Conservation (phyloP, 2,797 vertebrate genomes). For the Eospalax fontanierii region DNA sequence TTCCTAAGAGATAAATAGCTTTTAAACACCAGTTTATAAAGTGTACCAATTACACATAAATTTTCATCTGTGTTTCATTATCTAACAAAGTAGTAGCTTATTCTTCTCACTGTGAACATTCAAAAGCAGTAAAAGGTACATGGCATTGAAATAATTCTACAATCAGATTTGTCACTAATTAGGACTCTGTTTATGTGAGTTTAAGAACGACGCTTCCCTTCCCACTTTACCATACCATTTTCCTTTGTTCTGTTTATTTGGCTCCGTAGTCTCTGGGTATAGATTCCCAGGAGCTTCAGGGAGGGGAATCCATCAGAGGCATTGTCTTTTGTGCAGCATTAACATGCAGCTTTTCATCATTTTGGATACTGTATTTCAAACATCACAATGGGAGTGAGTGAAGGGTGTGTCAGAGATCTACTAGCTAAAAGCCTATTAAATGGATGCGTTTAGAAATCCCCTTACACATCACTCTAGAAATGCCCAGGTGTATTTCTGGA, state of each 20-base stretch:
- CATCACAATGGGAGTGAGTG: background rate
- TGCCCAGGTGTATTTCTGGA: background rate
- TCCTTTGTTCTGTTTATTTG: background rate
- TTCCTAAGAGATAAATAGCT: constrained; percentile 72
- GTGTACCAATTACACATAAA: constrained; percentile 57
- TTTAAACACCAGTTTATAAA: constrained; percentile 73
- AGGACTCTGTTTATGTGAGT: constrained; percentile 45
- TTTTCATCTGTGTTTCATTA: constrained; percentile 73
- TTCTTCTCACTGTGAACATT: constrained; percentile 35
- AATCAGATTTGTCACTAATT: constrained; percentile 44
- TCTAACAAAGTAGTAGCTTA: constrained; percentile 55
- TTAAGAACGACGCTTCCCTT: background rate
- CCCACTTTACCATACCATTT: background rate
- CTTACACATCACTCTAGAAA: constrained; percentile 1
- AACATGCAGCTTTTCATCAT: background rate
- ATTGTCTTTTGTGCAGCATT: background rate
- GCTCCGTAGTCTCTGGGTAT: background rate
- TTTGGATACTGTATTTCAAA: constrained; percentile 52
- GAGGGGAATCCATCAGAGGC: background rate
- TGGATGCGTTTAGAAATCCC: background rate
- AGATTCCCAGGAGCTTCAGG: background rate
- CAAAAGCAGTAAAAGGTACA: constrained; percentile 55
- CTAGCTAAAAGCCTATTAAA: constrained; percentile 36
- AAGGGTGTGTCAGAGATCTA: background rate
- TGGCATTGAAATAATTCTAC: constrained; percentile 46